These are phyloP conservation scores for Fratercula arctica DNA, from an alignment of 2,797 vertebrate species.

Conservation along the genomic window DNA sequence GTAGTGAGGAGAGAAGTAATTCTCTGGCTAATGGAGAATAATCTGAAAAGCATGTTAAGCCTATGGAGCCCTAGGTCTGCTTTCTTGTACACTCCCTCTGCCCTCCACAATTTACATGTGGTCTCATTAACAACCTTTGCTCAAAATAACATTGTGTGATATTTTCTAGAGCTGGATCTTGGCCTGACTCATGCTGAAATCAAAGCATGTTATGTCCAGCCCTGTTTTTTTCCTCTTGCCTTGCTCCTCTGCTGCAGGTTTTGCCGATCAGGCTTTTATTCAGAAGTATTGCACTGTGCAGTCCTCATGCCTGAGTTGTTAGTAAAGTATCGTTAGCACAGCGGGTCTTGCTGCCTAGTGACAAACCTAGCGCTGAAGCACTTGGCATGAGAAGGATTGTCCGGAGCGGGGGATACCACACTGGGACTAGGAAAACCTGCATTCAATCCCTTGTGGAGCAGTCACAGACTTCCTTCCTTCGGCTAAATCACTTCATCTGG, in stretches of 20 bases:
- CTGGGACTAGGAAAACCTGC: background rate
- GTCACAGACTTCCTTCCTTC: conserved; percentile 22
- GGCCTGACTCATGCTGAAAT: background rate
- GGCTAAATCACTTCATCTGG: conserved; percentile 18
- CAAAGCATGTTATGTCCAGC: background rate
- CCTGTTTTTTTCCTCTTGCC: background rate
- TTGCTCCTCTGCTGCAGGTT: background rate
- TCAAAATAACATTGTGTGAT: background rate
- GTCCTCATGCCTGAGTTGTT: background rate
- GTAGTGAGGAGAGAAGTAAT: background rate
- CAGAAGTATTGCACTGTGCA: background rate
- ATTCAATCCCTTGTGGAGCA: background rate
- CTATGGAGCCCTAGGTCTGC: background rate
- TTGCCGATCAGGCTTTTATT: background rate
- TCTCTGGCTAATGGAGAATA: background rate
- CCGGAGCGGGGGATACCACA: background rate
- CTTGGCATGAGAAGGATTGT: background rate
- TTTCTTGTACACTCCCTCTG: background rate
- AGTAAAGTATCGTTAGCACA: background rate
- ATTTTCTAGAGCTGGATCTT: background rate
- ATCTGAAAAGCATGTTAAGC: conserved; percentile 8
- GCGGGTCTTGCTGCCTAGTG: background rate
- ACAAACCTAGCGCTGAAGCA: background rate
- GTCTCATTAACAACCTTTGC: background rate
- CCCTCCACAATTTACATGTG: background rate